A percentile compares a stretch with the other conserved stretches of the same genome.
These are phyloP conservation scores for Poeciliopsis gracilis DNA, from an alignment of 2,797 vertebrate species.

Conservation along the genomic window DNA sequence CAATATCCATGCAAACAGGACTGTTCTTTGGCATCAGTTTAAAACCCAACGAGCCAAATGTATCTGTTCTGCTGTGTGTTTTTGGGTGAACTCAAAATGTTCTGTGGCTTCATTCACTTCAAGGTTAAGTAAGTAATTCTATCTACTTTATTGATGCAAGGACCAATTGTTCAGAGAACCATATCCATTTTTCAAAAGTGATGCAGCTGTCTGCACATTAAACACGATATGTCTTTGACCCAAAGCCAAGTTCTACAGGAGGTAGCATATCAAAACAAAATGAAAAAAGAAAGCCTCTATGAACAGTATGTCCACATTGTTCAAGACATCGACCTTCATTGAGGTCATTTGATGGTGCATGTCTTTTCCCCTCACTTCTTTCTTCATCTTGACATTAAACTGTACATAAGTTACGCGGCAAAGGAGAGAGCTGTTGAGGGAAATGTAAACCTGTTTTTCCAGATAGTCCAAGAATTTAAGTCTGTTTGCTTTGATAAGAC, in stretches of 20 bases:
- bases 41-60: slow-evolving; percentile 7
- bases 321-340: slow-evolving; percentile 31
- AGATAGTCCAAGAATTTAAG: slow-evolving; percentile 31
- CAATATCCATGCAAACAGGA: neutral
- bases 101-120: slow-evolving; percentile 15
- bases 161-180: slow-evolving; percentile 55
- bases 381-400: slow-evolving; percentile 25
- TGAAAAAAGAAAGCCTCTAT: slow-evolving; percentile 18
- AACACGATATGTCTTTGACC: slow-evolving; percentile 46
- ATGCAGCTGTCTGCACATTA: slow-evolving; percentile 48
- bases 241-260: slow-evolving; percentile 32
- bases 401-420: slow-evolving; percentile 22
- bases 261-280: neutral
- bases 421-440: slow-evolving; percentile 45
- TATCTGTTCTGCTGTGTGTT: slow-evolving; percentile 1
- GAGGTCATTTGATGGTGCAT: slow-evolving; percentile 17
- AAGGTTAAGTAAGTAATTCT: slow-evolving; percentile 66
- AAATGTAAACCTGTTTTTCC: slow-evolving; percentile 14
- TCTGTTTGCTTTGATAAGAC: slow-evolving; percentile 36
- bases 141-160: slow-evolving; percentile 57
- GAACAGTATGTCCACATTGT: slow-evolving; percentile 3
- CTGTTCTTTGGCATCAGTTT: neutral
- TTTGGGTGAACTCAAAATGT: slow-evolving; percentile 11
- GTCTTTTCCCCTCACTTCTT: slow-evolving; percentile 3
- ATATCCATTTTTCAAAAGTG: slow-evolving; percentile 62